Base-by-base conservation (phyloP, 2,888 invertebrate genomes). In the Rhyacophila evoluta region DNA sequence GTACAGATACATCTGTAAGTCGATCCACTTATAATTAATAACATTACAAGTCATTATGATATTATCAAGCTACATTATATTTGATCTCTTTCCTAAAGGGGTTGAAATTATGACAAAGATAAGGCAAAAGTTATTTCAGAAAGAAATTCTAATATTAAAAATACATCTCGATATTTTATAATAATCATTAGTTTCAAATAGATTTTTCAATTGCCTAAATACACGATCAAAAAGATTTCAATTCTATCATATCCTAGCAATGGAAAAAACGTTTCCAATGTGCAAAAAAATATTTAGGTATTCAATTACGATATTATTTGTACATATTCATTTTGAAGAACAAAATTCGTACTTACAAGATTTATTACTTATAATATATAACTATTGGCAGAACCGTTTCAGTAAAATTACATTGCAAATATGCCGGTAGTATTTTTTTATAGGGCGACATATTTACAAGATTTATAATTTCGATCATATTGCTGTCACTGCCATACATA, bases 91-190 rank as follows among this genome's bases (percentile, higher is more conserved):
- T 55, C 55, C 55, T 19, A 19, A 55, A 25, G 19, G 55, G 12
- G 19, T 19, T 55, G 55, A 25, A 55, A 55, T 25, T 12, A 55
- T 55, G 55, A 55, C 55, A 55, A 55, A 55, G 55, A 70, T 75
- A 75, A 75, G 75, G 75, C 75, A 69, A 69, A 75, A 69, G 75
- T 69, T 38, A 70, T 29, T 69, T 70, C 70, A 75, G 70, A 37
- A 38, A 75, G 75, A 75, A 39, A 75, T 70, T 75, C 70, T 75
- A 39, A 74, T 36, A 39, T 74, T 68, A 74, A 55, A 68, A 74
- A 36, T 36, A 68, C 37, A 55, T 55, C 19, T 55, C 6, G 19
- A 55, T 55, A 55, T 19, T 55, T 55, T 55, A 55, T 55, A 19
- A 19, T 10, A 55, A 41, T 55, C 55, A 19, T 55, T 55, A 55